These are phyloP conservation scores for Oophaga sylvatica DNA, from an alignment of 2,797 vertebrate genomes.

Conservation along the genomic window DNA sequence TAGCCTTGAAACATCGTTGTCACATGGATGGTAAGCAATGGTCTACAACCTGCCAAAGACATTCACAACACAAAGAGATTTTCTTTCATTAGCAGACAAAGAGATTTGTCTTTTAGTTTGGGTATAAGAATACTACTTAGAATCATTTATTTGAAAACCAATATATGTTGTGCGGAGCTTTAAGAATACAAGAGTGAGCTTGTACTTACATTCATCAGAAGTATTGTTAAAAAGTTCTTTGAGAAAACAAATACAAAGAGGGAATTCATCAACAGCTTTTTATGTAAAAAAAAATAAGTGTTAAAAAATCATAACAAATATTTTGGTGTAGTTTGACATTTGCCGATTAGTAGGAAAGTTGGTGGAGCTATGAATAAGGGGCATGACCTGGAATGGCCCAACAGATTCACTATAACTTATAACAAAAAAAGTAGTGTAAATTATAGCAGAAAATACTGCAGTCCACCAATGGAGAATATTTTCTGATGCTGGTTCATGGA, in stretches of 20 bases:
- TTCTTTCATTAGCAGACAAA: slow-evolving; percentile 30
- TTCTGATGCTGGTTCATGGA: too few species aligned
- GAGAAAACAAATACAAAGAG: neutral
- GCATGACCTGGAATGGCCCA: too few species aligned
- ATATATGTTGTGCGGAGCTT: neutral
- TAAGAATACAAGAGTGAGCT: neutral
- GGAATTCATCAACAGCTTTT: too few species aligned
- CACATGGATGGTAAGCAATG: slow-evolving; percentile 26
- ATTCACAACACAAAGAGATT: slow-evolving; percentile 18
- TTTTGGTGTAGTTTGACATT: too few species aligned
- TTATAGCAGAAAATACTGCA: too few species aligned
- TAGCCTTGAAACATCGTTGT: slow-evolving; percentile 43
- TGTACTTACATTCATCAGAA: neutral
- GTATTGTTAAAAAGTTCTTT: neutral
- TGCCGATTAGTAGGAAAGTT: too few species aligned
- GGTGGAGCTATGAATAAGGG: too few species aligned
- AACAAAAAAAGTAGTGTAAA: too few species aligned
- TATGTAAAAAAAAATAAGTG: too few species aligned
- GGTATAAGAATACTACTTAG: slow-evolving; percentile 1
- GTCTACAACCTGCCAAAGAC: slow-evolving; percentile 23
- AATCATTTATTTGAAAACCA: neutral
- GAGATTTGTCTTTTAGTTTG: neutral
- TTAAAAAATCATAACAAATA: too few species aligned
- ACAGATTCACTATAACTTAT: too few species aligned
- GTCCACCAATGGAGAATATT: too few species aligned